These are phyloP conservation scores for Elaeidobius kamerunicus DNA, from an alignment of 2,888 invertebrate species.

Conservation along the genomic window DNA sequence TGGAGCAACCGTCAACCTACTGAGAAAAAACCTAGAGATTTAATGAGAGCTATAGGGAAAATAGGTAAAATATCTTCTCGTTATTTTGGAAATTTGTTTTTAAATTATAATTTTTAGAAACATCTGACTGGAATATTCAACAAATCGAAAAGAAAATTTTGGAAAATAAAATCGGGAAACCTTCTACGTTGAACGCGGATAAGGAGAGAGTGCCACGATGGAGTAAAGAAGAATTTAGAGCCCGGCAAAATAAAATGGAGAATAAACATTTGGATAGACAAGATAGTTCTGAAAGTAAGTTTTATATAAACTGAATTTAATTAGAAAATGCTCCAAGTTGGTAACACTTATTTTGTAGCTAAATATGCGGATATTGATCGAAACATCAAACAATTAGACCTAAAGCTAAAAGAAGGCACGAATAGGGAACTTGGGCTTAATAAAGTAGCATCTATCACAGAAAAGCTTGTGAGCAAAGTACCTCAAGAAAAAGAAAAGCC, in stretches of 20 bases:
- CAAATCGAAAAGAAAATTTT: conserved; percentile 87
- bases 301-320: no score
- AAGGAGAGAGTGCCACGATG: conserved; percentile 83
- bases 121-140: conserved; percentile 87
- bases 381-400: conserved; percentile 67
- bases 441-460: conserved; percentile 86
- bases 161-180: conserved; percentile 60
- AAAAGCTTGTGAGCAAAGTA: conserved; percentile 60
- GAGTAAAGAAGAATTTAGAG: conserved; percentile 80
- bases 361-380: conserved; percentile 73
- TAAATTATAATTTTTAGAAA: conserved; percentile 52
- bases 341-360: conserved; percentile 42
- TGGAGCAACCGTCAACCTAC: conserved; percentile 58
- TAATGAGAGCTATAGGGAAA: conserved; percentile 76
- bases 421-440: conserved; percentile 65
- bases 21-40: conserved; percentile 80
- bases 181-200: conserved; percentile 53
- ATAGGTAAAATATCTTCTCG: conserved; percentile 16
- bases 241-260: conserved; percentile 68
- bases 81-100: background rate
- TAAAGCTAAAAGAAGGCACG: conserved; percentile 75
- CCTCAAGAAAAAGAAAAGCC: conserved; percentile 36
- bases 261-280: conserved; percentile 60
- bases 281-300: conserved; percentile 53
- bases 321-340: no score